Base-by-base conservation (phyloP, 2,113 vertebrate genomes). In the Alethe castanea region DNA sequence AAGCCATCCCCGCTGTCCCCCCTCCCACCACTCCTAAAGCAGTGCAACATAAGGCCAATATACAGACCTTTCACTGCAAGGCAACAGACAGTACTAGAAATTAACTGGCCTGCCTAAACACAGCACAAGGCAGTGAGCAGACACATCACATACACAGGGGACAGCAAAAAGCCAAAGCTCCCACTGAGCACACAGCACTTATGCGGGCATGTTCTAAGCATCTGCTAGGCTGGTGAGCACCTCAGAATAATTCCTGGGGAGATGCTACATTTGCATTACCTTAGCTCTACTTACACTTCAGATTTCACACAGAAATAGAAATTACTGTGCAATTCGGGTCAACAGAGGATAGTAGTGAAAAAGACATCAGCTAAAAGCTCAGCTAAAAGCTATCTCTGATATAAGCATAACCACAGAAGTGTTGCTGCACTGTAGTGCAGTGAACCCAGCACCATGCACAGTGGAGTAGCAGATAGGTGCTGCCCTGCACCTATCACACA, bases 31-130 rank as follows among this genome's bases (percentile, higher is more conserved):
- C 36, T 14, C 11, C 44, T 29, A 61, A 81, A 81, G 25, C 16
- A 0, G 0, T 11, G 5, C 19, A n/a, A 50, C 24, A 8, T 6
- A 33, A 1, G 20, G 45, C 33, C 6, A 70, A 28, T 5, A 29
- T 28, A 53, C 1, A 65, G 17, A 33, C 47, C 5, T 53, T 18
- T 23, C 76, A 40, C 24, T 62, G 54, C 62, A 80, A 57, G 15
- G 11, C 6, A 50, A 33, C 25, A 52, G 54, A 31, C 35, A 48
- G 22, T 1, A 12, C 50, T n/a, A 18, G 54, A 36, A 82, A 45
- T 45, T 5, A 45, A 22, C 26, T 12, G 10, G 19, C 24, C 25
- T 16, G 25, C 14, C 38, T 23, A 8, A 8, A 6, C 25, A 44
- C 4, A 70, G 47, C 69, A 56, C 25, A 35, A 52, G 61, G 33